Evolutionary conservation across 2,797 vertebrate species (phyloP).

Genomic region (Phoxinus dragarum): DNA sequence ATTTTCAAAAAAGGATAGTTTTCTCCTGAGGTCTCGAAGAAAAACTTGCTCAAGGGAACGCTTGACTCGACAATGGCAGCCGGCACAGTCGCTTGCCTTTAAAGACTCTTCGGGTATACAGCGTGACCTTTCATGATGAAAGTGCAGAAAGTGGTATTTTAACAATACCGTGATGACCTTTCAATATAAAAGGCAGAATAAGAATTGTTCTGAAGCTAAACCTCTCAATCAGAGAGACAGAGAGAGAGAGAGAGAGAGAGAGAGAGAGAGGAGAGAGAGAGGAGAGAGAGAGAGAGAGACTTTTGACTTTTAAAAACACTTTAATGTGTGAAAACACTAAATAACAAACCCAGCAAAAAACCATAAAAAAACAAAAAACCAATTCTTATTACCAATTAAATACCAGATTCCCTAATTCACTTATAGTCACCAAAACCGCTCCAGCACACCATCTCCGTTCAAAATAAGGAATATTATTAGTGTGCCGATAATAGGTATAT

Average conservation of each 20-base stretch:
- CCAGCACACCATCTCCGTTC: neutral
- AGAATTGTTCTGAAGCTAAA: slow-evolving; percentile 68
- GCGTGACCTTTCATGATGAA: slow-evolving; percentile 84
- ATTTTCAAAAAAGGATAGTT: slow-evolving; percentile 62
- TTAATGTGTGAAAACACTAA: no score
- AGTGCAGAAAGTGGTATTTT: slow-evolving; percentile 79
- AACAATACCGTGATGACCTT: slow-evolving; percentile 84
- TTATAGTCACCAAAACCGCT: neutral
- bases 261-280: no score
- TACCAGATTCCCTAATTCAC: neutral
- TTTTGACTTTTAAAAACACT: no score
- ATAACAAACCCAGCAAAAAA: no score
- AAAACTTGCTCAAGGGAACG: slow-evolving; percentile 69
- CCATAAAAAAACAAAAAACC: neutral
- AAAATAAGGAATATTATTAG: neutral
- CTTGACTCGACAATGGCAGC: slow-evolving; percentile 67
- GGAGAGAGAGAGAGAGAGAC: no score
- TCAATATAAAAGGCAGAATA: slow-evolving; percentile 76
- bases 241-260: no score
- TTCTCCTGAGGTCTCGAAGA: slow-evolving; percentile 71
- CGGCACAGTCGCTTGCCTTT: slow-evolving; percentile 72
- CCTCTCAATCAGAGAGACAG: neutral
- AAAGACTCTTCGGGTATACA: slow-evolving; percentile 77
- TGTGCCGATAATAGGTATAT: neutral
- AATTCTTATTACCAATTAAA: neutral